A percentile compares a stretch with the other conserved stretches of the same genome.
These are phyloP conservation scores for Yoshiicerus persimilis DNA, from an alignment of 1,140 invertebrate genomes.

Conservation along the genomic window DNA sequence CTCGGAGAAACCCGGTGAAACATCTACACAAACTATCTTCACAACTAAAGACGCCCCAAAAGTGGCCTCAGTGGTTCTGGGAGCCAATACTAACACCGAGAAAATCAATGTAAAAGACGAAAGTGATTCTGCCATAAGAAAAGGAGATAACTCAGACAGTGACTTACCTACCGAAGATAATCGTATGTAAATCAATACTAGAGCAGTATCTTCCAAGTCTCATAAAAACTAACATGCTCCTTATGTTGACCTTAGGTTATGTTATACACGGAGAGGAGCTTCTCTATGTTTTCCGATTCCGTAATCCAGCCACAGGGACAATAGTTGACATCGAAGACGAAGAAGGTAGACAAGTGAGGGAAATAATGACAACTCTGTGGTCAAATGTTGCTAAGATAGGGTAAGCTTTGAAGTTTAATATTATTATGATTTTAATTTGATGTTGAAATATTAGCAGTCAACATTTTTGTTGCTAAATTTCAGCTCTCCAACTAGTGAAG, in stretches of 20 bases:
- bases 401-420: conserved; percentile 28
- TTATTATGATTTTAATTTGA: neutral
- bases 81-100: neutral
- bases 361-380: conserved; percentile 42
- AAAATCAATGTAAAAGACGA: neutral
- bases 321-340: conserved; percentile 44
- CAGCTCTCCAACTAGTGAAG: conserved; percentile 32
- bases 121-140: neutral
- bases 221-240: neutral
- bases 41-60: neutral
- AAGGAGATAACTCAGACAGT: neutral
- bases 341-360: conserved; percentile 34
- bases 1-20: neutral
- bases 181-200: too few relatives aligned
- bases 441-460: too few relatives aligned
- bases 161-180: neutral
- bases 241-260: conserved; percentile 20
- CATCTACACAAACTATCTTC: neutral
- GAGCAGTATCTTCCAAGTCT: too few relatives aligned
- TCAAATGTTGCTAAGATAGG: conserved; percentile 43
- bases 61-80: neutral
- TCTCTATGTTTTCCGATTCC: conserved; percentile 42
- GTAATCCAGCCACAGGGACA: conserved; percentile 33
- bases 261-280: conserved; percentile 47
- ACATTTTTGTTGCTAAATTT: neutral